Conservation (phyloP, 30 jellyfish, hydroid and myxozoan species). For the Nemopilema nomurai region DNA sequence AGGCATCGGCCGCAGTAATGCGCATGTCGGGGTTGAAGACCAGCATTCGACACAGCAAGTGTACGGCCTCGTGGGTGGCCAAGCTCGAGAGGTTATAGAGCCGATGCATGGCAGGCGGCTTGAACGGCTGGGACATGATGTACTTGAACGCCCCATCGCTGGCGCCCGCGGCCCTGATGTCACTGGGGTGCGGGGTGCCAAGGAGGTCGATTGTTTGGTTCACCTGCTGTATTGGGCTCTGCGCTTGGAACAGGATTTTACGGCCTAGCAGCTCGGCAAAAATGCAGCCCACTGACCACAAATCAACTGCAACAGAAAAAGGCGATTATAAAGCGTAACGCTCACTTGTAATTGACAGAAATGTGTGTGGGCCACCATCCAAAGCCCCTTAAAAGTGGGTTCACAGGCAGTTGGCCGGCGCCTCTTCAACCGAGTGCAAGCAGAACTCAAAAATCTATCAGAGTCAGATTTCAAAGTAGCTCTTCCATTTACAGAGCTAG, state of each 20-base stretch:
- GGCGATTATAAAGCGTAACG: too few relatives aligned
- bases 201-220: constrained; percentile 87
- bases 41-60: constrained; percentile 88
- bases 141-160: constrained; percentile 92
- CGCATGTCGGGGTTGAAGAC: constrained; percentile 89
- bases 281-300: constrained; percentile 96
- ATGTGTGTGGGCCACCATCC: too few relatives aligned
- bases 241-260: constrained; percentile 91
- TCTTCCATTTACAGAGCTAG: too few relatives aligned
- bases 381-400: too few relatives aligned
- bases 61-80: constrained; percentile 95
- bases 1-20: constrained; percentile 89
- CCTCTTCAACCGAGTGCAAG: too few relatives aligned
- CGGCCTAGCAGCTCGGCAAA: constrained; percentile 96
- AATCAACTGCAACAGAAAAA: constrained; percentile 71
- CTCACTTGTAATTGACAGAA: too few relatives aligned
- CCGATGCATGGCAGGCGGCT: constrained; percentile 94
- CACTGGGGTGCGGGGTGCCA: constrained; percentile 96
- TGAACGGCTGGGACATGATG: constrained; percentile 85
- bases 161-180: constrained; percentile 91
- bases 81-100: constrained; percentile 82
- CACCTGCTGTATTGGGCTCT: constrained; percentile 92
- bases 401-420: too few relatives aligned
- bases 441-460: too few relatives aligned
- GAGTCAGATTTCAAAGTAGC: too few relatives aligned